phyloP scores from a whole-genome alignment of 2,797 vertebrate genomes.

The Erethizon dorsatum region DNA sequence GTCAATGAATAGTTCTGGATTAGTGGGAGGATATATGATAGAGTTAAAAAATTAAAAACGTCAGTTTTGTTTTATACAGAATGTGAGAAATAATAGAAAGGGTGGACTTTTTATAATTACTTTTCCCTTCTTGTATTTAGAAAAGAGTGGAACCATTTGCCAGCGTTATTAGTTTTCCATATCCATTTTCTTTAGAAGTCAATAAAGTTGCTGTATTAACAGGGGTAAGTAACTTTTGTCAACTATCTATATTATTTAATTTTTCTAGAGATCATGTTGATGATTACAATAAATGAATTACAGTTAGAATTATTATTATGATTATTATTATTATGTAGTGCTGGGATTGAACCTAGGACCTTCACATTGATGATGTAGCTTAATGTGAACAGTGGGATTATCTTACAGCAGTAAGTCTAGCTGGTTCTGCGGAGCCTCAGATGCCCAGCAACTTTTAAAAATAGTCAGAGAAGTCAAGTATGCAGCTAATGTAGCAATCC shows the following conservation, averaged over 20 bases:
- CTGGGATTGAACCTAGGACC: not conserved
- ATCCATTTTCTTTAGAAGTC: conserved; percentile 89
- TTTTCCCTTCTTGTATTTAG: conserved; percentile 87
- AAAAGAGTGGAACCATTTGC: conserved; percentile 95
- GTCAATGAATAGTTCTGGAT: conserved; percentile 43
- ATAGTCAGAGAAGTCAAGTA: not conserved
- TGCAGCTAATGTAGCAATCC: not conserved
- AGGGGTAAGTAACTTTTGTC: conserved; percentile 90
- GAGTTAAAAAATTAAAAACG: conserved; percentile 41
- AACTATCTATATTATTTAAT: not conserved
- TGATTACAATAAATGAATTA: conserved; percentile 42
- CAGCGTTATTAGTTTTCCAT: conserved; percentile 91
- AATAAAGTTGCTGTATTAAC: conserved; percentile 96
- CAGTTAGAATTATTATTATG: not conserved
- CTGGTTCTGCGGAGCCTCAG: not conserved
- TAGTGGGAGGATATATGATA: not conserved
- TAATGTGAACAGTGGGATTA: not conserved
- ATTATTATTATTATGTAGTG: not conserved
- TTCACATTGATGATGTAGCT: not conserved
- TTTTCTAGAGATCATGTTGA: conserved; percentile 3
- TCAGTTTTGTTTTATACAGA: conserved; percentile 50
- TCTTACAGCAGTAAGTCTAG: not conserved
- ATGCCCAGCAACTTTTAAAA: conserved; percentile 43
- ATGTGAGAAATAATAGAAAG: conserved; percentile 41
- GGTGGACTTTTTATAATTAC: conserved; percentile 67